Base-by-base conservation (phyloP, 2,113 vertebrate genomes). In the Chroicocephalus ridibundus region DNA sequence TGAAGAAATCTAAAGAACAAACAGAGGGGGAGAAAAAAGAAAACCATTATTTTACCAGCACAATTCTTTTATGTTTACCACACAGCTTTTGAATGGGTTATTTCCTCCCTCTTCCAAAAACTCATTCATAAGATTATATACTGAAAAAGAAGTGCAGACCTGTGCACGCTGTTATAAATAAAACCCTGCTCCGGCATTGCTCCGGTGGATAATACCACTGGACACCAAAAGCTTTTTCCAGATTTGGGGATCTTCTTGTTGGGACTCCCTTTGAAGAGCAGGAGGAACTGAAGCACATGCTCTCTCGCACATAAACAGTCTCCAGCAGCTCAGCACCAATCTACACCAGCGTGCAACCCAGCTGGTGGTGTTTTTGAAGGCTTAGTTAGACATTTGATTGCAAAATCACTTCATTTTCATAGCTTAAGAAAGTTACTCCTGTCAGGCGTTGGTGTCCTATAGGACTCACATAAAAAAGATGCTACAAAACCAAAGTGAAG, bases 1-100 rank as follows among this genome's bases (percentile, higher is more conserved):
- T 93, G 97, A 98, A 97, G 98, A 98, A 96, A 99, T 98, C 97
- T 98, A 75, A 90, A 82, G 88, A 62, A 74, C 75, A 91, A 88
- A 96, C 34, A 84, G 52, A 92, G 85, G 34, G 34, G 66, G 81
- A 75, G 19, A 82, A 89, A 93, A 93, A 91, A 86, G 54, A 54
- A 44, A 34, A 65, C 42, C 18, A 49, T 79, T 89, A 19, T 84
- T 95, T 90, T 49, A 89, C 25, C 32, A 81, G 46, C 40, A 77
- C 31, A 55, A 66, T 69, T 90, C 26, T 88, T 72, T 58, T n/a
- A 42, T 9, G 11, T 49, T 75, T 72, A 85, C 31, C 22, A 78
- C 7, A 49, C 5, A 82, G 36, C 34, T 47, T 93, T 65, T 60
- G 46, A 93, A 89, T 0, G 0, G 32, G 52, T 52, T 65, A n/a